Base-by-base conservation (phyloP, 1,140 invertebrate species). In the Atta texana region DNA sequence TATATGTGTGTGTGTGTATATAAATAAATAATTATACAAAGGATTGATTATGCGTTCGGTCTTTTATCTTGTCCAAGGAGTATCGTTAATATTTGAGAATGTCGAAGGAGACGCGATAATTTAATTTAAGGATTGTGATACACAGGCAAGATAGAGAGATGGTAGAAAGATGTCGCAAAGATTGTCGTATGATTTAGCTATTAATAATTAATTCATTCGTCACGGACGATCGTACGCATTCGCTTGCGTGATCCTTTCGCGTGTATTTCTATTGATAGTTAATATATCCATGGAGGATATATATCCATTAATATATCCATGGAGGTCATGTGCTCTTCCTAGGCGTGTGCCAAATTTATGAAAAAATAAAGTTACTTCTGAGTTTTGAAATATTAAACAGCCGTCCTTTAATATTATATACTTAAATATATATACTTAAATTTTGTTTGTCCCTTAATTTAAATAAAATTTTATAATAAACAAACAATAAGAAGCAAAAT, bases 1-100 rank as follows among this genome's bases (percentile, higher is more conserved):
- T 51, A 61, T 34, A 64, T 34, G 7, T 6, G 7, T 44, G 10
- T 10, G 7, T 34, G 7, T 34, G 24, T 24, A 24, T 53, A 64
- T 86, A 49, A 51, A 34, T 81, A 55, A 68, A 90, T 89, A 63
- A 85, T 81, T 89, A 89, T 75, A 90, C 74, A 82, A 87, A 71
- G 69, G 86, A 53, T 87, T 78, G 77, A 69, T 88, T 77, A 85
- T 82, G 80, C 59, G 75, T 88, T 51, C 69, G 75, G 44, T 82
- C 72, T 84, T 64, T 78, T 64, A 53, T 81, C 51, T 61, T 78
- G 89, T 85, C 80, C 69, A 59, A 72, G 28, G 57, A 72, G 64
- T 39, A 49, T 49, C 61, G 18, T 57, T 63, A 71, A 68, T 75
- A 77, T 81, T 88, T 57, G 68, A 59, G 31, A 57, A 74, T 34